Evolutionary conservation across 2,888 invertebrate genomes (phyloP).

Genomic region (Euclidia mi): DNA sequence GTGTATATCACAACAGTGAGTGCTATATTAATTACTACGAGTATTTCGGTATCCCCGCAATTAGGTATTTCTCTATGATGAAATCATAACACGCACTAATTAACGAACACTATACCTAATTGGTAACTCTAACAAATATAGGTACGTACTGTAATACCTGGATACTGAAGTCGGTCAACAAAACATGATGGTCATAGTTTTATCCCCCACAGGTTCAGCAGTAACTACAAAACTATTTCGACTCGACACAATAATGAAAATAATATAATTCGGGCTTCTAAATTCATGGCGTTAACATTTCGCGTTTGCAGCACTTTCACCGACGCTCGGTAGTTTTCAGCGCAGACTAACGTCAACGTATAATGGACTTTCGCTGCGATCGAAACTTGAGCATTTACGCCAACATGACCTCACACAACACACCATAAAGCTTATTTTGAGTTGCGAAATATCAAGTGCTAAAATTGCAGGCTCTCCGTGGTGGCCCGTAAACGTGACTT

Average conservation of each 20-base stretch:
- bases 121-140: no score
- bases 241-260: constrained; percentile 28
- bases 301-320: constrained; percentile 71
- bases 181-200: neutral
- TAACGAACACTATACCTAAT: no score
- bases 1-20: no score
- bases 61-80: no score
- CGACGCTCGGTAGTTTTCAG: constrained; percentile 67
- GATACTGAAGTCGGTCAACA: no score
- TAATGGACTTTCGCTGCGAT: constrained; percentile 66
- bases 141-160: no score
- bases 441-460: constrained; percentile 58
- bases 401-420: constrained; percentile 50
- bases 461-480: constrained; percentile 77
- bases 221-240: constrained; percentile 10
- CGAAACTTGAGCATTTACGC: constrained; percentile 58
- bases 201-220: neutral
- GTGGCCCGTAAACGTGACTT: constrained; percentile 74
- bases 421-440: constrained; percentile 68
- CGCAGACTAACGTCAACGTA: constrained; percentile 60
- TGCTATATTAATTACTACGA: no score
- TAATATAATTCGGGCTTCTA: constrained; percentile 38
- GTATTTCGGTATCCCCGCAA: no score
- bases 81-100: no score
- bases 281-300: constrained; percentile 62